Conservation (phyloP, 2,888 invertebrate species). For the Leptinotarsa haldemani region DNA sequence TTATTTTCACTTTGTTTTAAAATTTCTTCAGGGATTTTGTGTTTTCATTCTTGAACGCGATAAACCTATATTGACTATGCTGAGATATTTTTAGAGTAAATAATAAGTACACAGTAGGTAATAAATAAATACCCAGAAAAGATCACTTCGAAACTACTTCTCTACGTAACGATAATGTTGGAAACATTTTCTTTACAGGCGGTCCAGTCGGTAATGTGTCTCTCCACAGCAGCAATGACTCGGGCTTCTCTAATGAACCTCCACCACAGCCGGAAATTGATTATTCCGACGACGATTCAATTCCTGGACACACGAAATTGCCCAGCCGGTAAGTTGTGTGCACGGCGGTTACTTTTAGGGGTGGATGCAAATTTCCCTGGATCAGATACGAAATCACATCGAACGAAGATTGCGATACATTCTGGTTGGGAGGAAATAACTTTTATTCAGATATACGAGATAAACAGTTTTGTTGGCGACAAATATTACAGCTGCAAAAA, state of each 20-base stretch:
- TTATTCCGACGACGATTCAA: conserved; percentile 89
- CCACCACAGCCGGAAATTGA: conserved; percentile 89
- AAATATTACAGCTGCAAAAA: no score
- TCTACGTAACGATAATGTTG: neutral
- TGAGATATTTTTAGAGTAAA: no score
- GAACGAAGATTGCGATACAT: neutral
- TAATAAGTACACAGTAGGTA: no score
- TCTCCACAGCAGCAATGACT: conserved; percentile 91
- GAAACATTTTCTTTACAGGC: conserved; percentile 41
- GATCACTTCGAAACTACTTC: neutral
- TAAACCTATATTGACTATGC: no score
- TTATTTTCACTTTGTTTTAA: no score
- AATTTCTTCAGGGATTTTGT: no score
- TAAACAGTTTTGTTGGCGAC: neutral
- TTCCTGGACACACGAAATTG: conserved; percentile 72
- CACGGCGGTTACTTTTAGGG: conserved; percentile 25
- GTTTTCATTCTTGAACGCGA: no score
- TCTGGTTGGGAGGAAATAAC: neutral
- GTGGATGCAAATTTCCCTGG: conserved; percentile 29
- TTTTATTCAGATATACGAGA: neutral
- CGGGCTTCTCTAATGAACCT: conserved; percentile 90
- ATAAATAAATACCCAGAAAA: neutral
- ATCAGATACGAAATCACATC: neutral
- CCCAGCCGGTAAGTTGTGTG: conserved; percentile 67
- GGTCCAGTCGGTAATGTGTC: conserved; percentile 77